Percentiles rank a stretch among this genome's conserved stretches.
phyloP scores from a whole-genome alignment of 2,888 invertebrate genomes.

The Ophion obscuratus region DNA sequence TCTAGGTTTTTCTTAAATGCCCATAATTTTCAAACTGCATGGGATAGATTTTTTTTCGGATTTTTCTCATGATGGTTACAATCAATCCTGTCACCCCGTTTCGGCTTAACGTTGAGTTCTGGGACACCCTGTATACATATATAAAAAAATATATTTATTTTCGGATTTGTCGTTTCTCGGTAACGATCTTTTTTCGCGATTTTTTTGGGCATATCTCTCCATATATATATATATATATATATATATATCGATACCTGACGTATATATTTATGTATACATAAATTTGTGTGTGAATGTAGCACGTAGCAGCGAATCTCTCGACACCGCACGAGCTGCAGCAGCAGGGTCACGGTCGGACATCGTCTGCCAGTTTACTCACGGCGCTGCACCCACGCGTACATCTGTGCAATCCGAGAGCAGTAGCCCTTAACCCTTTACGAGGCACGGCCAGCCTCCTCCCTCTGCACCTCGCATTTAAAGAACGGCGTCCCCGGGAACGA shows the following conservation, averaged over 20 bases:
- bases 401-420: slow-evolving; percentile 32
- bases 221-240: neutral
- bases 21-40: too few relatives aligned
- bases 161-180: neutral
- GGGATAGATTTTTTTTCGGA: too few relatives aligned
- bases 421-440: slow-evolving; percentile 19
- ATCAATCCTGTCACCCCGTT: too few relatives aligned
- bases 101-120: too few relatives aligned
- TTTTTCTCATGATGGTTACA: too few relatives aligned
- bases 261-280: neutral
- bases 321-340: slow-evolving; percentile 65
- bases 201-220: too few relatives aligned
- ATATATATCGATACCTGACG: too few relatives aligned
- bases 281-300: neutral
- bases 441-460: neutral
- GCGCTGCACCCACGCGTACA: slow-evolving; percentile 76
- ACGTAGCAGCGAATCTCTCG: slow-evolving; percentile 26
- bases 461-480: neutral
- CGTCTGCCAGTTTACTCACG: slow-evolving; percentile 80
- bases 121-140: too few relatives aligned
- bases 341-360: slow-evolving; percentile 84
- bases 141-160: neutral
- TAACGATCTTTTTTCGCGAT: too few relatives aligned
- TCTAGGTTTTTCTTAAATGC: too few relatives aligned
- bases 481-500: neutral